Base-by-base conservation (phyloP, 2,888 invertebrate species). In the Heteromyza rotundicornis region DNA sequence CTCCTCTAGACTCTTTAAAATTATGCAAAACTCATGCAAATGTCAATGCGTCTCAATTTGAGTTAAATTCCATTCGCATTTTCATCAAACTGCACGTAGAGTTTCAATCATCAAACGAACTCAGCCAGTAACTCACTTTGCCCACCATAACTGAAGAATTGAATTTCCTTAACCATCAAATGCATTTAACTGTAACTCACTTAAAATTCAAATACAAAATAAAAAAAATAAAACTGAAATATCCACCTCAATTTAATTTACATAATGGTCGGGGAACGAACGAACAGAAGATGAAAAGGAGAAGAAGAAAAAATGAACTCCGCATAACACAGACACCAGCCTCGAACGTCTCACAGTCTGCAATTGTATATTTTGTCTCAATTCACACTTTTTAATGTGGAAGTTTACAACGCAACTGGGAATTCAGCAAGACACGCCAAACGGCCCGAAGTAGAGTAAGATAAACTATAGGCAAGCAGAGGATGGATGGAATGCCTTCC, bases 341-440 rank as follows among this genome's bases (percentile, higher is more conserved):
- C 47, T 51, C 59, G 61, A 63, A 60, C 60, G 64, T 58, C 64
- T 59, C 58, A 62, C 52, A 50, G 60, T 66, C 59, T 66, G 59
- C 49, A 55, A 24, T 53, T 5, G 5, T 27, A n/a, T 40, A 40
- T 40, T 40, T n/a, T 40, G 3, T 8, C 40, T 40, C n/a, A 74
- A 71, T 74, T 76, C 74, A 72, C 76, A 77, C 77, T 71, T 72
- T n/a, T 71, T 75, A 76, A 77, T 78, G 73, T 70, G 76, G 76
- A 78, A 77, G 78, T 77, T 77, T 76, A 74, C 74, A 74, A 75
- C 75, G 69, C 76, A 73, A 69, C 72, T 71, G 78, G 77, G 72
- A 78, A 77, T 71, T 60, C 65, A 64, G 59, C 68, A 65, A 64
- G 62, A 52, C 69, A 51, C 56, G 54, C 59, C 55, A 8, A 7